Base-by-base conservation (phyloP, 92 coral and sea anemone species). In the Isaurus tuberculatus region DNA sequence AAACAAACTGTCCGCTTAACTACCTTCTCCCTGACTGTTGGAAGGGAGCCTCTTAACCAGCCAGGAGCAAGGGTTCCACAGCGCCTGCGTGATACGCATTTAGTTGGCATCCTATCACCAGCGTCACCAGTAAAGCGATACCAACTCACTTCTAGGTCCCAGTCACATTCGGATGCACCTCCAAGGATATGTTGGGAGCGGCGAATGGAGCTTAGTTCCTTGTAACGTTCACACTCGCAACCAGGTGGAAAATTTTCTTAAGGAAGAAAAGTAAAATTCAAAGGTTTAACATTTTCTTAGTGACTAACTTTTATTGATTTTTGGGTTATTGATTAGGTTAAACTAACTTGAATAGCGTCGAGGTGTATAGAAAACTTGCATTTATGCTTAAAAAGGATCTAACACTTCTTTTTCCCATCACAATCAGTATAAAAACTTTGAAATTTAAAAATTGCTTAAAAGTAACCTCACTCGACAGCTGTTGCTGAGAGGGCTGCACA, bases 11-110 rank as follows among this genome's bases (percentile, higher is more conserved):
- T 49, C n/a, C 92, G 92, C 37, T n/a, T 46, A 44, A 89, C 87
- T 3, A 22, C 42, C 22, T 89, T 89, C 25, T 89, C 85, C 74
- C 79, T 67, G 22, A 85, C 84, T 22, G 73, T 64, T 40, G 92
- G 92, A 72, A 78, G 87, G n/a, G 34, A 20, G 37, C 87, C 92
- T 26, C 30, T 55, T 82, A 89, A 72, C 92, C 92, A 89, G 40
- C 92, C 92, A 23, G 92, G 89, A 5, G 89, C 83, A 65, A 37
- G 92, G 61, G 92, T 89, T 79, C 92, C 92, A 58, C 92, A 89
- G 43, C 72, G 92, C 55, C 77, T 66, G 33, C 57, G 51, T 0
- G 61, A 23, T 6, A 86, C 86, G 46, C 92, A 89, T 20, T 68
- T 36, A 17, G 71, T 86, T 22, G 92, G 86, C 79, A 89, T 80